These are phyloP conservation scores for Andrena dorsata DNA, from an alignment of 2,888 invertebrate species.

Conservation along the genomic window DNA sequence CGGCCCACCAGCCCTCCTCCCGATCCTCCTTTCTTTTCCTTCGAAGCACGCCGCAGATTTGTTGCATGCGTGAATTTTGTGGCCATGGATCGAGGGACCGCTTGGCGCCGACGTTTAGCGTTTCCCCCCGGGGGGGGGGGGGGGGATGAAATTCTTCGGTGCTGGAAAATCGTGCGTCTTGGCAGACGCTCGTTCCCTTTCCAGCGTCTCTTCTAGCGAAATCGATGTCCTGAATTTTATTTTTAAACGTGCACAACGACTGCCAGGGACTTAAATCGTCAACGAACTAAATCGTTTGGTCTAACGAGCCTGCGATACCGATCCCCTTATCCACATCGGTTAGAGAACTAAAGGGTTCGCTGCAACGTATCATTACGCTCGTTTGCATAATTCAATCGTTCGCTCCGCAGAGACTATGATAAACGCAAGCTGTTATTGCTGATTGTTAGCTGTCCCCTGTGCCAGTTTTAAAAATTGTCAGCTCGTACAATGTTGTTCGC, in stretches of 20 bases:
- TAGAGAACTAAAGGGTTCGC: neutral
- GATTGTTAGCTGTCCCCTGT: slow-evolving; percentile 22
- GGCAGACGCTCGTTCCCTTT: neutral
- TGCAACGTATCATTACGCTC: slow-evolving; percentile 18
- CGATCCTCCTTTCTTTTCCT: neutral
- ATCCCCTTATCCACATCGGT: neutral
- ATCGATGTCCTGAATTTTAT: too few relatives aligned
- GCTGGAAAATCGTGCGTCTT: neutral
- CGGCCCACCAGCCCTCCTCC: neutral
- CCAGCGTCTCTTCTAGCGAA: too few relatives aligned
- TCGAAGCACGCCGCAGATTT: neutral
- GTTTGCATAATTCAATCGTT: slow-evolving; percentile 36
- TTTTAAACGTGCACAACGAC: too few relatives aligned
- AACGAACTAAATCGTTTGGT: neutral
- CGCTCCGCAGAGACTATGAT: neutral
- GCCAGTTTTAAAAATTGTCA: neutral
- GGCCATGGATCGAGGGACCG: neutral
- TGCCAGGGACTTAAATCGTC: too few relatives aligned
- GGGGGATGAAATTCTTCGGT: neutral
- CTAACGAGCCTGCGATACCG: too few relatives aligned
- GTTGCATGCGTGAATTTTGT: slow-evolving; percentile 25
- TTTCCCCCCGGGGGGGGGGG: too few relatives aligned
- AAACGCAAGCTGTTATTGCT: neutral
- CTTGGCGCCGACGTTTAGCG: slow-evolving; percentile 23
- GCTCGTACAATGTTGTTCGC: neutral